Conservation (phyloP, 2,113 vertebrate species). For the Nothocercus julius region DNA sequence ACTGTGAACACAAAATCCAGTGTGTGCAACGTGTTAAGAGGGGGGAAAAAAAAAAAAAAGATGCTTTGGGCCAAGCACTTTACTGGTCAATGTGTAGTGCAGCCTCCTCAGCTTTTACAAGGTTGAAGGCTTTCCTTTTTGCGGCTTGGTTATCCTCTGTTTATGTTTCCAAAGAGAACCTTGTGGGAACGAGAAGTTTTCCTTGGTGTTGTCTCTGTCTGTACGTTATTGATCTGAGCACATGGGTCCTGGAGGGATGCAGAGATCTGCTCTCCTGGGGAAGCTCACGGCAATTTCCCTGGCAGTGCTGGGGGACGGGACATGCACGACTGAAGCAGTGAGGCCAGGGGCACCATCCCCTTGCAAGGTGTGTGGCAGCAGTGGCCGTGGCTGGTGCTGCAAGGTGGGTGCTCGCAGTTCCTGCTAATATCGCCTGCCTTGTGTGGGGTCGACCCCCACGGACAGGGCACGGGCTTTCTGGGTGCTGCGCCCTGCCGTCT, state of each 20-base stretch:
- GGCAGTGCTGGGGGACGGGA: not conserved
- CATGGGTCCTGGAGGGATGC: not conserved
- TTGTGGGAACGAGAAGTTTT: not conserved
- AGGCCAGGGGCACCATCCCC: not conserved
- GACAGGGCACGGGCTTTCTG: not conserved
- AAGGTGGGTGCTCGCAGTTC: not conserved
- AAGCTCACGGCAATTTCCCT: not conserved
- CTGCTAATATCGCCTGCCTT: accelerated
- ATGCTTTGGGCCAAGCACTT: not conserved
- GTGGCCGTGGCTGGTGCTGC: not conserved
- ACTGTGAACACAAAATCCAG: not conserved
- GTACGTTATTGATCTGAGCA: not conserved
- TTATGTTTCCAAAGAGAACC: not conserved
- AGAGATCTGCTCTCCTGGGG: accelerated
- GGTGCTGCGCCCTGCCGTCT: too few relatives aligned
- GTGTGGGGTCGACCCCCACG: not conserved
- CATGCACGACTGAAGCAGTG: too few relatives aligned
- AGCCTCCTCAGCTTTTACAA: not conserved
- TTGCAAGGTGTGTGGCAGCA: too few relatives aligned
- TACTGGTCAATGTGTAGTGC: not conserved
- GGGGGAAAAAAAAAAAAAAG: not conserved
- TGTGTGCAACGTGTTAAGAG: not conserved
- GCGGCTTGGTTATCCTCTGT: accelerated
- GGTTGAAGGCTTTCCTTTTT: not conserved
- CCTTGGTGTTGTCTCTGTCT: not conserved